Conservation (phyloP, 2,888 invertebrate genomes). For the Oscheius sp. region DNA sequence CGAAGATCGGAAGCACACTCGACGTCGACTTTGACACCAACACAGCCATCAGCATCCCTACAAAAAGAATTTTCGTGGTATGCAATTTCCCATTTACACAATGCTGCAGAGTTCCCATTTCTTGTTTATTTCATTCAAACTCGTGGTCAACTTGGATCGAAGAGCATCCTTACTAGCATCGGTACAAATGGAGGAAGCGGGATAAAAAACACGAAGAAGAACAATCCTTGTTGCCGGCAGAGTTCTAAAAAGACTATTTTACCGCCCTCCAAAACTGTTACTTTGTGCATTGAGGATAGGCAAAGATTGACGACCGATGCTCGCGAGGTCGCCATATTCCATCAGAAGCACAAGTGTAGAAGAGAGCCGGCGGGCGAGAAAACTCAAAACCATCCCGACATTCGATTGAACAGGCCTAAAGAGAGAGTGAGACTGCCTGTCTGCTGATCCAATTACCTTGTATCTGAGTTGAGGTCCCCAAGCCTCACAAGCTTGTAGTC, state of each 20-base stretch:
- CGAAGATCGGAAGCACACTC: constrained; percentile 52
- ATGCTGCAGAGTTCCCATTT: constrained; percentile 95
- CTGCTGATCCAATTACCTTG: constrained; percentile 36
- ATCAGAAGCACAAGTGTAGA: constrained; percentile 97
- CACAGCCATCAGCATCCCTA: constrained; percentile 83
- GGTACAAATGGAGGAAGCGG: constrained; percentile 93
- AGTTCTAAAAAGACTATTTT: constrained; percentile 78
- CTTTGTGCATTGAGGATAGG: constrained; percentile 73
- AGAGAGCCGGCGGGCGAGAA: constrained; percentile 91
- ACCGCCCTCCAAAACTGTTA: constrained; percentile 22
- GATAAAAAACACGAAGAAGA: constrained; percentile 92
- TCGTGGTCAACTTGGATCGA: constrained; percentile 85
- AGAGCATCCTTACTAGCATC: constrained; percentile 81
- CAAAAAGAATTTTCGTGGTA: neutral
- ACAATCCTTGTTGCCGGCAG: constrained; percentile 93
- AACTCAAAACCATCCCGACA: constrained; percentile 78
- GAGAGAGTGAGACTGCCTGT: neutral
- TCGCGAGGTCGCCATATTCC: constrained; percentile 89
- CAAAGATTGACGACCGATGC: constrained; percentile 54
- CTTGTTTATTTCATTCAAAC: constrained; percentile 89
- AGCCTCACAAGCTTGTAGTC: constrained; percentile 89
- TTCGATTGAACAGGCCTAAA: constrained; percentile 82
- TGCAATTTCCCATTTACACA: constrained; percentile 39
- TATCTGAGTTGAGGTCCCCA: constrained; percentile 89
- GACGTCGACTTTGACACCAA: constrained; percentile 82